Percentiles rank a stretch among this genome's conserved stretches.
Conservation (phyloP, 2,797 vertebrate species). For the Emydoidea blandingii region DNA sequence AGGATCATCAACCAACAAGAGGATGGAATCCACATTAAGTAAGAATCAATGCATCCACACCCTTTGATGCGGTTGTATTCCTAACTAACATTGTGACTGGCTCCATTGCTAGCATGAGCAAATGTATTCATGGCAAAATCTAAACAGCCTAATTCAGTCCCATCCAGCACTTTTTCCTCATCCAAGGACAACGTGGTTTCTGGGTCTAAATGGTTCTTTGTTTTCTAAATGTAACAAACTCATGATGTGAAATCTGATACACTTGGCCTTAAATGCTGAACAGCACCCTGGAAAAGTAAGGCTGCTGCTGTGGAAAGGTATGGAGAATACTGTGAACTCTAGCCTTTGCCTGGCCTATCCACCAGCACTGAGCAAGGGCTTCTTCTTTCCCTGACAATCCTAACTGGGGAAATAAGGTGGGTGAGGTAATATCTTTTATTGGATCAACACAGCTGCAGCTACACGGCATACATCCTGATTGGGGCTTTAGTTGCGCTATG, state of each 20-base stretch:
- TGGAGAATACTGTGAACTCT: neutral
- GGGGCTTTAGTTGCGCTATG: neutral
- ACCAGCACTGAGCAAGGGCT: neutral
- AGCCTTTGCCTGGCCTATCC: neutral
- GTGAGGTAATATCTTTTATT: no score
- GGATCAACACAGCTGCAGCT: no score
- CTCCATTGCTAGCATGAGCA: neutral
- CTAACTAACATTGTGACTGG: neutral
- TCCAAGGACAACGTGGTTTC: neutral
- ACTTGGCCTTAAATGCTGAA: neutral
- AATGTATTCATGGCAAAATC: neutral
- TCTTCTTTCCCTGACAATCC: neutral
- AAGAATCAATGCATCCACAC: neutral
- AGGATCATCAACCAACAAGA: neutral
- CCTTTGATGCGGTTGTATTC: neutral
- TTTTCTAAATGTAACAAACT: neutral
- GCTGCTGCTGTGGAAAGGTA: neutral
- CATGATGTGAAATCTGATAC: constrained; percentile 3
- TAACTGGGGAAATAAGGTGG: neutral
- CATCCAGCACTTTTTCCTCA: no score
- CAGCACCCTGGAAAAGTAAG: neutral
- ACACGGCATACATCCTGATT: neutral
- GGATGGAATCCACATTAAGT: neutral
- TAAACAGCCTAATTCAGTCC: neutral
- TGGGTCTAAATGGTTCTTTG: neutral